phyloP scores from a whole-genome alignment of 2,797 vertebrate genomes.

The Siniperca undulata region DNA sequence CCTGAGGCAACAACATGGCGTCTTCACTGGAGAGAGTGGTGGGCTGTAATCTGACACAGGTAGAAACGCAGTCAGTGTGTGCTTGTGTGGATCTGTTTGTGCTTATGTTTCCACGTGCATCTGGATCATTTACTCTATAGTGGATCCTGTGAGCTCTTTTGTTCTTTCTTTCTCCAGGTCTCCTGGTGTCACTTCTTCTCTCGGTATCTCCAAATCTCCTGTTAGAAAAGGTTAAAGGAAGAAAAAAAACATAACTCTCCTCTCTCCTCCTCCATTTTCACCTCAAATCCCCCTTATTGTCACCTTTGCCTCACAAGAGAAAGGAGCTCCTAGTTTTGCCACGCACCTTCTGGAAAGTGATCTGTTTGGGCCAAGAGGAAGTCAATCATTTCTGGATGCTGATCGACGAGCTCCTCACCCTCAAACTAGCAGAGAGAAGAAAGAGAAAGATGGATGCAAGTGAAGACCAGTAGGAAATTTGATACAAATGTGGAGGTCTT shows the following conservation, averaged over 20 bases:
- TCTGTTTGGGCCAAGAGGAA: constrained; percentile 75
- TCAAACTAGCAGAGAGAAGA: constrained; percentile 75
- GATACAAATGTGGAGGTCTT: neutral
- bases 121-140: constrained; percentile 66
- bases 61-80: constrained; percentile 5
- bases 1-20: constrained; percentile 50
- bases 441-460: neutral
- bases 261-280: neutral
- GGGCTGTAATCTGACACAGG: constrained; percentile 69
- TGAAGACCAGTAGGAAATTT: neutral
- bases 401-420: constrained; percentile 74
- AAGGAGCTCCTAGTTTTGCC: neutral
- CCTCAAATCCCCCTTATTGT: neutral
- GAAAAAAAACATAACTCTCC: neutral
- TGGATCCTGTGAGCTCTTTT: constrained; percentile 62
- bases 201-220: constrained; percentile 45
- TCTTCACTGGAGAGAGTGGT: constrained; percentile 61
- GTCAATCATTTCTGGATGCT: constrained; percentile 63
- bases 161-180: constrained; percentile 40
- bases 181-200: constrained; percentile 20
- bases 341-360: constrained; percentile 74
- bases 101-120: neutral
- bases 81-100: neutral
- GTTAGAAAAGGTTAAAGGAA: constrained; percentile 3
- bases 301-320: neutral